Conservation (phyloP, 2,113 vertebrate genomes). For the Notarius quadriscutis region DNA sequence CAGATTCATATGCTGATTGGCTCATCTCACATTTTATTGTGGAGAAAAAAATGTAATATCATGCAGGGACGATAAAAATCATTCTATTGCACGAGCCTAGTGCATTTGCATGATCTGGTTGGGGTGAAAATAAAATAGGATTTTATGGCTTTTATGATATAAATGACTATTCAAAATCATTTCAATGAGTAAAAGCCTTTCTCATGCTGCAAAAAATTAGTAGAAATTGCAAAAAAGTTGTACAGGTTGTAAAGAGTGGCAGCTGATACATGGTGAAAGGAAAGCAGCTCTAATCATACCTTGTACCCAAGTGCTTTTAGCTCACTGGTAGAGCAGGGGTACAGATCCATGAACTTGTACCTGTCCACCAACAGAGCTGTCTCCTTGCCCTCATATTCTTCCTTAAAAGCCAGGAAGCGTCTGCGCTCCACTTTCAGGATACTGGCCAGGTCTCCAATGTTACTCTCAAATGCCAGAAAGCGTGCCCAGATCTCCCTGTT, state of each 20-base stretch:
- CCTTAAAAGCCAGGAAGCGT: conserved; percentile 94
- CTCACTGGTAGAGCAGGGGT: conserved; percentile 93
- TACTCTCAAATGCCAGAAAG: conserved; percentile 97
- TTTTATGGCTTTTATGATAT: not conserved
- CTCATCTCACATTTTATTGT: too few species aligned
- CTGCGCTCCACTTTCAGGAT: conserved; percentile 96
- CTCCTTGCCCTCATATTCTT: conserved; percentile 97
- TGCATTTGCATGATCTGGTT: not conserved
- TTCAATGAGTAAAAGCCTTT: not conserved
- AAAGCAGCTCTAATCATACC: conserved; percentile 68
- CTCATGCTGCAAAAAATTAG: not conserved
- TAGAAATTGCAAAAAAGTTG: not conserved
- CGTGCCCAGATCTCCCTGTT: conserved; percentile 96
- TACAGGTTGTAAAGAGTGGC: not conserved
- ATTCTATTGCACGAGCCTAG: not conserved
- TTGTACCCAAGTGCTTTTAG: conserved; percentile 98
- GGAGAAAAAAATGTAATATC: too few species aligned
- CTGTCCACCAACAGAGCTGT: conserved; percentile 94
- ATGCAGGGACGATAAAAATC: too few species aligned
- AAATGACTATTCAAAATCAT: too few species aligned
- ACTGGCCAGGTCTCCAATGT: conserved; percentile 97
- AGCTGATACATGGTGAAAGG: not conserved
- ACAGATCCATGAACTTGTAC: conserved; percentile 99
- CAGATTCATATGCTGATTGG: too few species aligned
- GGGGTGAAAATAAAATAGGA: not conserved